phyloP scores from a whole-genome alignment of 2,888 invertebrate species.

The Hartigia nigra region DNA sequence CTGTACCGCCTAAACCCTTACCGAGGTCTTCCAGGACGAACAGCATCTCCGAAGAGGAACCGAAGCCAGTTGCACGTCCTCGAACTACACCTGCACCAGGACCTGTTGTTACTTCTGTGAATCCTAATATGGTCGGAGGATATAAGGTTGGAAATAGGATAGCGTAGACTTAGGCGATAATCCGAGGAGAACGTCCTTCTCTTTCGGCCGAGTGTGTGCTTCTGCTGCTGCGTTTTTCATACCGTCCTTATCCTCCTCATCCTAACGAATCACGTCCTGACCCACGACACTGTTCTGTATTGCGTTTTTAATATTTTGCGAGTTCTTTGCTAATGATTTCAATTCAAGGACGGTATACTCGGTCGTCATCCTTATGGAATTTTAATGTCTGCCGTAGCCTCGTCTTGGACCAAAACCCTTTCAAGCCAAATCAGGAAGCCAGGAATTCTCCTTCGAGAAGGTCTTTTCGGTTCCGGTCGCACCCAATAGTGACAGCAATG shows the following conservation, averaged over 20 bases:
- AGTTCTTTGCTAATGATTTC: neutral
- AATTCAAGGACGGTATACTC: neutral
- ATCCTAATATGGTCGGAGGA: slow-evolving; percentile 71
- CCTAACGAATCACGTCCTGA: neutral
- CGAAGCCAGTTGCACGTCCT: slow-evolving; percentile 77
- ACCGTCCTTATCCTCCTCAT: neutral
- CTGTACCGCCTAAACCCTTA: slow-evolving; percentile 81
- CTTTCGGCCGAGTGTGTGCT: neutral
- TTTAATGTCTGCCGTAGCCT: slow-evolving; percentile 66
- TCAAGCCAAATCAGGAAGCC: slow-evolving; percentile 79
- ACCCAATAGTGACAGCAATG: slow-evolving; percentile 67
- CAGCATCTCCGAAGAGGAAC: slow-evolving; percentile 78
- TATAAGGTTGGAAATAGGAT: slow-evolving; percentile 76
- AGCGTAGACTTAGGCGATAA: slow-evolving; percentile 8
- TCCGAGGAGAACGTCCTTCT: neutral
- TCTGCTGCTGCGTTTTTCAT: neutral
- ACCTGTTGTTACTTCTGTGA: slow-evolving; percentile 71
- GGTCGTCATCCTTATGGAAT: neutral
- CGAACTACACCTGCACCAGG: slow-evolving; percentile 74
- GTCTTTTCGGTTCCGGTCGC: slow-evolving; percentile 84
- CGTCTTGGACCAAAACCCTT: slow-evolving; percentile 88
- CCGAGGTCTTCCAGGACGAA: slow-evolving; percentile 80
- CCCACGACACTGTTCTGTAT: neutral
- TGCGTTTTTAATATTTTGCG: neutral
- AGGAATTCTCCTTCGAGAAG: slow-evolving; percentile 83